Conservation (phyloP, 92 coral and sea anemone genomes). For the Paragorgia papillata region DNA sequence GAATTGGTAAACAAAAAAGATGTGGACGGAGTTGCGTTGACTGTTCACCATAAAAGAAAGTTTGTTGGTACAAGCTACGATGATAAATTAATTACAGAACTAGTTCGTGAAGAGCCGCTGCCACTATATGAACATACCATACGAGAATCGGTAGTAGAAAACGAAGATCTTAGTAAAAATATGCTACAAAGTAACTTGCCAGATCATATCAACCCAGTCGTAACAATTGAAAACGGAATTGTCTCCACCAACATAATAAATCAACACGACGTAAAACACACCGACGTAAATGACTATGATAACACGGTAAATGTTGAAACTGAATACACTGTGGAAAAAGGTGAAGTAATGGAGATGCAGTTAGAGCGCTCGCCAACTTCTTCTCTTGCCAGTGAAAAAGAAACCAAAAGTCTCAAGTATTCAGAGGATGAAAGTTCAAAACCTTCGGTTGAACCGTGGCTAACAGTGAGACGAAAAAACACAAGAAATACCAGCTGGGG, state of each 20-base stretch:
- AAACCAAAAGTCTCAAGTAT: background rate
- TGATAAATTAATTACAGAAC: too few species aligned
- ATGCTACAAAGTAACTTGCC: too few species aligned
- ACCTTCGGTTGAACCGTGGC: slow-evolving; percentile 2
- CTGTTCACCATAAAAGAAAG: too few species aligned
- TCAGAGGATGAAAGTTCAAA: background rate
- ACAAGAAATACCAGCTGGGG: background rate
- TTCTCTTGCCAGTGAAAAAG: background rate
- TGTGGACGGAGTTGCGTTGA: slow-evolving; percentile 1
- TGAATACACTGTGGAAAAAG: background rate
- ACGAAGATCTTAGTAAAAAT: too few species aligned
- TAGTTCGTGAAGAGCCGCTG: too few species aligned
- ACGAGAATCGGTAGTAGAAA: too few species aligned
- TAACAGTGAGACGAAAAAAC: background rate
- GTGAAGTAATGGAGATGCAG: background rate
- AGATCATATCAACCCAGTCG: too few species aligned
- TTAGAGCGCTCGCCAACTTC: background rate
- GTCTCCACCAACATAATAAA: too few species aligned
- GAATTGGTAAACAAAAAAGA: background rate
- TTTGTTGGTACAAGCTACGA: too few species aligned
- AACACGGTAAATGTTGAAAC: too few species aligned
- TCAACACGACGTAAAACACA: background rate
- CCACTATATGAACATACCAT: too few species aligned
- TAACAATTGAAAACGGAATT: too few species aligned
- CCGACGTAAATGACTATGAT: background rate